These are phyloP conservation scores for Scaptomyza flava DNA, from an alignment of 2,888 invertebrate species.

Conservation along the genomic window DNA sequence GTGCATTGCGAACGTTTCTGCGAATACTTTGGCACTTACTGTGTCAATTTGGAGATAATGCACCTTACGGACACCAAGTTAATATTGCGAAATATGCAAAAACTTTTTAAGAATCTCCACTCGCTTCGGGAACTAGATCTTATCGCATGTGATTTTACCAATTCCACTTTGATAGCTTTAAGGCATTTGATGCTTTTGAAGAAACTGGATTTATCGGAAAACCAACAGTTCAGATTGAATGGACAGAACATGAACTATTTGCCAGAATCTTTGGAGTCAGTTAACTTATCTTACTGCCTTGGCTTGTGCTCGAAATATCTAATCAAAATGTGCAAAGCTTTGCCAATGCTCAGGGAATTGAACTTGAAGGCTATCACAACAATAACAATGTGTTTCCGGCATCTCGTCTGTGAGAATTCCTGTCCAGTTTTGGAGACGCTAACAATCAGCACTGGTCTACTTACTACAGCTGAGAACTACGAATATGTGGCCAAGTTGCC, in stretches of 20 bases:
- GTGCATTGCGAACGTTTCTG: slow-evolving; percentile 23
- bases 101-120: neutral
- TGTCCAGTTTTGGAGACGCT: slow-evolving; percentile 18
- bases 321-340: slow-evolving; percentile 12
- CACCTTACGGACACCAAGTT: slow-evolving; percentile 10
- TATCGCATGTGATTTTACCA: slow-evolving; percentile 12
- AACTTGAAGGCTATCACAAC: slow-evolving; percentile 24
- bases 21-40: slow-evolving; percentile 37
- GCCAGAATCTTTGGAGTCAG: slow-evolving; percentile 15
- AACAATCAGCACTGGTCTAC: slow-evolving; percentile 12
- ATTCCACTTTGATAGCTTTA: slow-evolving; percentile 13
- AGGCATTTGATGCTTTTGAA: slow-evolving; percentile 8
- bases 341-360: slow-evolving; percentile 18
- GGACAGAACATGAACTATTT: slow-evolving; percentile 29
- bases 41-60: slow-evolving; percentile 27
- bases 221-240: slow-evolving; percentile 12
- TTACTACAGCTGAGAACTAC: slow-evolving; percentile 4
- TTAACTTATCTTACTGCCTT: slow-evolving; percentile 22
- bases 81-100: slow-evolving; percentile 18
- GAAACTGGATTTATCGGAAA: slow-evolving; percentile 36
- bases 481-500: slow-evolving; percentile 48
- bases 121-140: slow-evolving; percentile 22
- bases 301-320: slow-evolving; percentile 20
- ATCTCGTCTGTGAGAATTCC: slow-evolving; percentile 8
- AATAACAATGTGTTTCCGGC: slow-evolving; percentile 15